Evolutionary conservation across 2,797 vertebrate species (phyloP).

Genomic region (Scolopax bukidnonensis): DNA sequence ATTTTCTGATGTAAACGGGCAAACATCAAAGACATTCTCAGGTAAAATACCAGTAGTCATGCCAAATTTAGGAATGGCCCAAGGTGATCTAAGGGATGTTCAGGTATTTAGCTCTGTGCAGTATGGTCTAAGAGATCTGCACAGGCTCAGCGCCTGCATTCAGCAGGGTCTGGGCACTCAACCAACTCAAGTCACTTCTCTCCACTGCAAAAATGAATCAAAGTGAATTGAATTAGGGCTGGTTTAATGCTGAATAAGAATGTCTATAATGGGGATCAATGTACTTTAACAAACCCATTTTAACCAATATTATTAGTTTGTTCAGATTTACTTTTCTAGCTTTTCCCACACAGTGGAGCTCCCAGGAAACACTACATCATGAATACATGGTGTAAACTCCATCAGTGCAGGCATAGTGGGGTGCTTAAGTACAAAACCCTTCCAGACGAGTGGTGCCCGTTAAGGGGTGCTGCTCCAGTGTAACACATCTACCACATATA

Average conservation of each 20-base stretch:
- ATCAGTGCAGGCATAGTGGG: neutral
- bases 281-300: constrained; percentile 2
- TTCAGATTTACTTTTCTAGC: neutral
- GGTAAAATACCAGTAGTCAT: neutral
- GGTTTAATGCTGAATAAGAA: neutral
- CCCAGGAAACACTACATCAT: neutral
- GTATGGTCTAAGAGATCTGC: neutral
- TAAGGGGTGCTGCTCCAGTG: neutral
- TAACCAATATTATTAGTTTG: neutral
- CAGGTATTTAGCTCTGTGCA: neutral
- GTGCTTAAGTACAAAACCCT: neutral
- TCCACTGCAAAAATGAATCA: neutral
- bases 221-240: neutral
- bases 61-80: neutral
- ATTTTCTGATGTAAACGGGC: neutral
- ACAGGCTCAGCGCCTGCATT: neutral
- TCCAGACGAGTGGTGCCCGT: neutral
- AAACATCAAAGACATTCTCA: neutral
- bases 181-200: neutral
- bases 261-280: neutral
- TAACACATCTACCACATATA: accelerated
- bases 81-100: neutral
- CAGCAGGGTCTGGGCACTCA: neutral
- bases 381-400: neutral
- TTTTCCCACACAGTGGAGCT: neutral